Base-by-base conservation (phyloP, 2,888 invertebrate species). In the Zaprionus obscuricornis region DNA sequence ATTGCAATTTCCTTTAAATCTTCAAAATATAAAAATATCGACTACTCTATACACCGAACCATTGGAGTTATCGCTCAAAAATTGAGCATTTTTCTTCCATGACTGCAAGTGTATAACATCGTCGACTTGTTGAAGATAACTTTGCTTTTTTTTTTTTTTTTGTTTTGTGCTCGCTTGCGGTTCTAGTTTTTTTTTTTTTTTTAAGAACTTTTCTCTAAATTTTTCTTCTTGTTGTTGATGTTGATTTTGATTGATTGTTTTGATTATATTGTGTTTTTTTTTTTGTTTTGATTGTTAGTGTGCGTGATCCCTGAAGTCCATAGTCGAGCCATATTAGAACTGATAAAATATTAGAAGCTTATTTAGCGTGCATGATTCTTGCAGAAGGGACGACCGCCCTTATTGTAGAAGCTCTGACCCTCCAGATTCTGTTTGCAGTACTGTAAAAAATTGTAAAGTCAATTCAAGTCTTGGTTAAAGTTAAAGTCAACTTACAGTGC, bases 341-440 rank as follows among this genome's bases (percentile, higher is more conserved):
- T 13, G 31, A 26, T 47, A 3, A 10, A 36, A 10, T 43, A 56
- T 39, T 42, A 31, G 43, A 47, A 1, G 27, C 31, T 40, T 14
- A 8, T 39, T 92, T 95, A 97, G 91, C 97, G 97, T 90, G 98
- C 98, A 91, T 99, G 99, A 89, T 95, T 95, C 92, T 98, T 98
- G 94, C 99, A 99, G 94, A 97, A 99, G 68, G 99, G 99, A 91
- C 97, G 95, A 68, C 99, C 99, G 86, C 96, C 97, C 91, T 98
- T 99, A 87, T 98, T 98, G 92, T 96, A 98, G 94, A 99, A 99
- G 91, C 98, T 98, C 92, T 98, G 97, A 89, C 99, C 99, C 93
- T 99, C 99, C 91, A 99, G 94, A 91, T 98, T 98, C 92, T 97
- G 96, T 92, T 98, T 98, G 93, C 99, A 99, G 93, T 96, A 96